Conservation (phyloP, 2,888 invertebrate genomes). For the Lasioglossum figueresi region DNA sequence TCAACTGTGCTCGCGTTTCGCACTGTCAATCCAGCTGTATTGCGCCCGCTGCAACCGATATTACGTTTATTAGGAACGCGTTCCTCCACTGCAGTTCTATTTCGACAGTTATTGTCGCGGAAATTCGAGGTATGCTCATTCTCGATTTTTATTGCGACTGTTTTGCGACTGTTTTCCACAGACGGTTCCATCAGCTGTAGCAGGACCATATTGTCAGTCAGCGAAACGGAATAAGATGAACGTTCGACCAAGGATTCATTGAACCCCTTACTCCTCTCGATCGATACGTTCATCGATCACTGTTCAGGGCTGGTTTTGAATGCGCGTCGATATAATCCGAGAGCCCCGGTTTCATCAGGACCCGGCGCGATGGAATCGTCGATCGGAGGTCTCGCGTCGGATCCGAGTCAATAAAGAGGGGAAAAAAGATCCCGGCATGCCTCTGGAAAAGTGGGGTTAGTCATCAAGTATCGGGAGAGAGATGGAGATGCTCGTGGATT, state of each 20-base stretch:
- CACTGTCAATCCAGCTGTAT: background rate
- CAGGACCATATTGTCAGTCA: background rate
- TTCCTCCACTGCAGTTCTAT: background rate
- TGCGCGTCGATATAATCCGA: slow-evolving; percentile 38
- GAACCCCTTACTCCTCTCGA: background rate
- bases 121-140: background rate
- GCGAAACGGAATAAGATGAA: background rate
- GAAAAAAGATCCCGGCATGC: slow-evolving; percentile 36
- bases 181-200: background rate
- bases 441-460: slow-evolving; percentile 23
- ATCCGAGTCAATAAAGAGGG: slow-evolving; percentile 57
- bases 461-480: slow-evolving; percentile 55
- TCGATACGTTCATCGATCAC: slow-evolving; percentile 1
- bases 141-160: background rate
- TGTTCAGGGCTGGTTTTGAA: background rate
- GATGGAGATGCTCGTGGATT: slow-evolving; percentile 51
- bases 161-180: background rate
- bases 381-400: slow-evolving; percentile 40
- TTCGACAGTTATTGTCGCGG: background rate
- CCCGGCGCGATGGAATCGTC: slow-evolving; percentile 23
- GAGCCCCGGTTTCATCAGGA: slow-evolving; percentile 29
- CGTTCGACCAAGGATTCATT: background rate
- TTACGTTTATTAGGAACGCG: background rate
- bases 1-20: background rate
- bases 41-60: background rate